A percentile compares a stretch with the other conserved stretches of the same genome.
phyloP scores from a whole-genome alignment of 2,113 vertebrate species.

The Chinchilla lanigera region DNA sequence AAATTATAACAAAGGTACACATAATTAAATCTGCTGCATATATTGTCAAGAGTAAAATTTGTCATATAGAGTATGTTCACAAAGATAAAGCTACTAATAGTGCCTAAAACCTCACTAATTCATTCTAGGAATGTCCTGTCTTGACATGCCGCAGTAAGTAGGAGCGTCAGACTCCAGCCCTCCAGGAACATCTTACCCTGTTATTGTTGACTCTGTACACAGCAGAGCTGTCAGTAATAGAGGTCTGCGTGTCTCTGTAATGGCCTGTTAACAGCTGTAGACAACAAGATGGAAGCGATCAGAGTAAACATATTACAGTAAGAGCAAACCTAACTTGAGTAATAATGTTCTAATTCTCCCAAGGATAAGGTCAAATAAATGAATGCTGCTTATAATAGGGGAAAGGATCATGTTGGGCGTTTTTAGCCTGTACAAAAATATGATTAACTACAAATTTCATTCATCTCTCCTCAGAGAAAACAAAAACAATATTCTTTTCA shows the following conservation, averaged over 20 bases:
- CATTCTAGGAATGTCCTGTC: neutral
- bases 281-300: neutral
- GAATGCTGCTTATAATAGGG: neutral
- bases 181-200: conserved; percentile 84
- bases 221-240: conserved; percentile 93
- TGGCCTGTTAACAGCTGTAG: conserved; percentile 92
- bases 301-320: neutral
- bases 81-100: neutral
- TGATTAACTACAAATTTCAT: conserved; percentile 15
- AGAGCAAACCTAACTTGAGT: neutral
- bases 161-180: neutral
- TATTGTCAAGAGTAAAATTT: neutral
- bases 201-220: conserved; percentile 89
- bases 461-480: neutral
- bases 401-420: neutral
- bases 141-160: neutral
- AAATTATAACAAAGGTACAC: neutral
- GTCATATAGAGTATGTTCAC: neutral
- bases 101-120: neutral
- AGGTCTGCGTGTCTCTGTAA: conserved; percentile 93
- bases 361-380: neutral
- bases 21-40: neutral
- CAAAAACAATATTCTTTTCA: neutral
- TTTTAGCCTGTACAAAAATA: conserved; percentile 34
- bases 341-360: neutral